phyloP scores from a whole-genome alignment of 2,888 invertebrate species.

The Sycophila texana region DNA sequence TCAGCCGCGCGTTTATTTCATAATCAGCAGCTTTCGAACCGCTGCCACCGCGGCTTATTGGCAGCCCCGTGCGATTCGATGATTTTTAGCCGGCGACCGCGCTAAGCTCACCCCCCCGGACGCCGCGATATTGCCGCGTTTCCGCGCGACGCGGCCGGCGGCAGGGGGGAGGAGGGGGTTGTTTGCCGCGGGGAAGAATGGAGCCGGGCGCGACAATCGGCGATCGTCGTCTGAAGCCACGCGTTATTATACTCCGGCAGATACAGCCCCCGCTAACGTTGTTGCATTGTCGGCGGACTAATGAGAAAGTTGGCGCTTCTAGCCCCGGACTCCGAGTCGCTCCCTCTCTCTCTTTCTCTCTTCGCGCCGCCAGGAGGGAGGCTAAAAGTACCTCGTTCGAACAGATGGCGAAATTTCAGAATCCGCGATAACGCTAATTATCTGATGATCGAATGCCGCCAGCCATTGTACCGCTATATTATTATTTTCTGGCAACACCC shows the following conservation, averaged over 20 bases:
- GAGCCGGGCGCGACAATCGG: slow-evolving; percentile 63
- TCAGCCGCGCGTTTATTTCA: slow-evolving; percentile 70
- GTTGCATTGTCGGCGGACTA: slow-evolving; percentile 71
- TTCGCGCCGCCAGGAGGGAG: slow-evolving; percentile 10
- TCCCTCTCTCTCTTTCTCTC: neutral
- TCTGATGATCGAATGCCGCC: slow-evolving; percentile 52
- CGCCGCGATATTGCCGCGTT: slow-evolving; percentile 70
- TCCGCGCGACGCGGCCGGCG: slow-evolving; percentile 61
- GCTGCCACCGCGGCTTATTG: slow-evolving; percentile 68
- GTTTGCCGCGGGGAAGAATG: slow-evolving; percentile 48
- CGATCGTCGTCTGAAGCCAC: slow-evolving; percentile 66
- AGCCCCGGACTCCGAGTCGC: neutral
- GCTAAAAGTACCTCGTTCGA: slow-evolving; percentile 42
- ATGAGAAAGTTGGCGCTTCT: slow-evolving; percentile 70
- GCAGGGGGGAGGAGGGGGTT: slow-evolving; percentile 54
- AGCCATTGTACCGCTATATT: slow-evolving; percentile 46
- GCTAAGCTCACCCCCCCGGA: no score
- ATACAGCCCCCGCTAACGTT: slow-evolving; percentile 62
- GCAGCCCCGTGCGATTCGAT: slow-evolving; percentile 70
- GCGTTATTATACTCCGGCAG: slow-evolving; percentile 67
- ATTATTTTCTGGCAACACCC: slow-evolving; percentile 41
- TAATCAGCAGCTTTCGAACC: slow-evolving; percentile 73
- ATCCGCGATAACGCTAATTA: slow-evolving; percentile 56
- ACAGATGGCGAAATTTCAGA: slow-evolving; percentile 51
- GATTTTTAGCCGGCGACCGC: slow-evolving; percentile 54